Evolutionary conservation across 2,888 invertebrate species (phyloP), one percentile per base, ranked within the genome.

Genomic region (Bombylius major): DNA sequence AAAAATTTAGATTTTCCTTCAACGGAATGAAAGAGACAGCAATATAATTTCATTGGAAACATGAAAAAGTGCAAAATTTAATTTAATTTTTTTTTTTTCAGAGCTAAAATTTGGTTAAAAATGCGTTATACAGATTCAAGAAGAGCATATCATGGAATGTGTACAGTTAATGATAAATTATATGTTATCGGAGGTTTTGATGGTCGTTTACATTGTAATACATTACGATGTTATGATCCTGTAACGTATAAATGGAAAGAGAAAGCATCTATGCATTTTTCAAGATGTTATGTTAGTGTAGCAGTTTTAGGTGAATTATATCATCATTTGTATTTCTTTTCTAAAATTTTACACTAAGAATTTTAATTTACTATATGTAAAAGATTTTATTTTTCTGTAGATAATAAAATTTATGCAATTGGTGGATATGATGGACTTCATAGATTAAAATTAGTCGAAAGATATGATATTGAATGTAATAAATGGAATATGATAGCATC

Each of bases 181-280:
- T 86, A 85, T 73, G 85, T 89, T 75, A 85, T 90, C 61, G 90
- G 90, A 5, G 90, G 90, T 3, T 90, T 84, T 69, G 88, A 90
- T 67, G 89, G 90, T 13, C 79, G 80, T 57, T 82, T 86, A 60
- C 82, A 89, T 62, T 84, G 89, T 67, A 84, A 84, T 67, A 86
- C 87, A 3, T 85, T 88, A 42, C 82, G 89, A 55, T 85, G 87
- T 65, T 90, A 87, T 70, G 83, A 90, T 68, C 89, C 90, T 0
- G 81, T 85, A 12, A 79, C 78, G 3, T 84, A 87, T 65, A 78
- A 80, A 47, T 91, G 90, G 91, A 79, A 77, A 49, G 82, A 83
- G 66, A 79, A 86, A 53, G 85, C 89, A 5, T 83, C 87, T 66
- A 89, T 90, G 89, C 85, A 86, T 65, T 84, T 84, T 62, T 83